Percentiles rank a stretch among this genome's conserved stretches.
Evolutionary conservation across 2,113 vertebrate genomes (phyloP).

Genomic region (Sander lucioperca): DNA sequence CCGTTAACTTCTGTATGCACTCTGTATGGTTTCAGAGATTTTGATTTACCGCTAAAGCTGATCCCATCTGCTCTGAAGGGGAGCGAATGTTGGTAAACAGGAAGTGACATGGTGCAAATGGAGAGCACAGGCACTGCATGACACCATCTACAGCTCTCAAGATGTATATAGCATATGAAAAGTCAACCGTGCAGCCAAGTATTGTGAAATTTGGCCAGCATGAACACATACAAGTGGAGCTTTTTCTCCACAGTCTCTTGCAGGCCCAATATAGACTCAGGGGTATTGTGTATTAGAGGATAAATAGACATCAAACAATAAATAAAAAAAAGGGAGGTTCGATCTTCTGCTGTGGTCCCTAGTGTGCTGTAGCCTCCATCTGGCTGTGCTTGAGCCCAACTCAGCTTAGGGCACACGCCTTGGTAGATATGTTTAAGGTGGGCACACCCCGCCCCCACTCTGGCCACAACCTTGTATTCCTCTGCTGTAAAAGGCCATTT

Average conservation of each 20-base stretch:
- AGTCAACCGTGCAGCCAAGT: slow-evolving; percentile 49
- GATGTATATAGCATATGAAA: slow-evolving; percentile 41
- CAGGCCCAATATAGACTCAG: slow-evolving; percentile 40
- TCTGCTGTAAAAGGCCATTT: slow-evolving; percentile 18
- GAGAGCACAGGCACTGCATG: slow-evolving; percentile 54
- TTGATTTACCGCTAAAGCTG: background rate
- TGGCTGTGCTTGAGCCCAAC: slow-evolving; percentile 9
- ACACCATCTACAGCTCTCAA: slow-evolving; percentile 44
- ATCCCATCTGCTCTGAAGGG: background rate
- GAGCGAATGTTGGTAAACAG: slow-evolving; percentile 37
- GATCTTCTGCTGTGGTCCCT: slow-evolving; percentile 54
- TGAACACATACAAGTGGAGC: slow-evolving; percentile 50
- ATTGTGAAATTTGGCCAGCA: slow-evolving; percentile 31
- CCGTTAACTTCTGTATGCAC: background rate
- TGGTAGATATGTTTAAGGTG: slow-evolving; percentile 24
- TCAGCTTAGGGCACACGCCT: slow-evolving; percentile 5
- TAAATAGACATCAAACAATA: slow-evolving; percentile 34
- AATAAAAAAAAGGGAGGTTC: slow-evolving; percentile 8
- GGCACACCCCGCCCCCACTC: slow-evolving; percentile 12
- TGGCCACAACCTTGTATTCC: slow-evolving; percentile 15
- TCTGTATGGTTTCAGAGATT: background rate
- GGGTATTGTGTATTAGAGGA: slow-evolving; percentile 26
- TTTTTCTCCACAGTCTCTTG: slow-evolving; percentile 47
- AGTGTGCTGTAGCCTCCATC: slow-evolving; percentile 43
- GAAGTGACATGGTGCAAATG: slow-evolving; percentile 49